Evolutionary conservation across 1,140 invertebrate genomes (phyloP).

Genomic region (Drosophila setifemur): DNA sequence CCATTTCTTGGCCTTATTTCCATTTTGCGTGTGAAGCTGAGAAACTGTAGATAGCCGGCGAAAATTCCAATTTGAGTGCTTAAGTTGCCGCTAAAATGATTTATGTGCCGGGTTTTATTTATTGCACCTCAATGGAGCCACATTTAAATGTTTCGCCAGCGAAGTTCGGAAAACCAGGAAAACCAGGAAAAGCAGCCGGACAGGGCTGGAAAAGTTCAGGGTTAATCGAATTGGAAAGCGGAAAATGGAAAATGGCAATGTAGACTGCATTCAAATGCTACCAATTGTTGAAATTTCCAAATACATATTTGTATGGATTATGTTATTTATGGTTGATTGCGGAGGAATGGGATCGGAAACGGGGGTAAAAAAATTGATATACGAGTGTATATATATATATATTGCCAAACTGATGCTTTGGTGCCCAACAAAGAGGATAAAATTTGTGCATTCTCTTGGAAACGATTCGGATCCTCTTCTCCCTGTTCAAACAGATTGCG

Average conservation of each 20-base stretch:
- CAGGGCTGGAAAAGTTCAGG: conserved; percentile 15
- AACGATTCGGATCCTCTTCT: conserved; percentile 10
- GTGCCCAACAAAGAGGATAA: conserved; percentile 23
- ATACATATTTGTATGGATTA: conserved; percentile 44
- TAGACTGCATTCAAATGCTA: conserved; percentile 32
- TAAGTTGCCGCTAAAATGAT: conserved; percentile 60
- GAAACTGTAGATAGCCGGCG: conserved; percentile 29
- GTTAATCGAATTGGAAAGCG: conserved; percentile 54
- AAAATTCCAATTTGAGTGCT: conserved; percentile 37
- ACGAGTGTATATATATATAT: conserved; percentile 6
- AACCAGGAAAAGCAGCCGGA: conserved; percentile 9
- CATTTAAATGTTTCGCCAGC: conserved; percentile 50
- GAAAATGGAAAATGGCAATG: conserved; percentile 38
- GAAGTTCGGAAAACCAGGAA: too few relatives aligned
- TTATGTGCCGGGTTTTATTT: conserved; percentile 64
- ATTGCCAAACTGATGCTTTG: conserved; percentile 29
- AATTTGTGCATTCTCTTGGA: conserved; percentile 36
- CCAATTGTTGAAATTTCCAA: conserved; percentile 22
- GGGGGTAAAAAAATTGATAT: conserved; percentile 10
- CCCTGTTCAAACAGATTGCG: conserved; percentile 22
- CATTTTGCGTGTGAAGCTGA: conserved; percentile 18
- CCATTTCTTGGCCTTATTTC: not conserved
- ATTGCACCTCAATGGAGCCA: conserved; percentile 65
- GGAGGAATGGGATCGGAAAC: not conserved
- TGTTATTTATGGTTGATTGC: conserved; percentile 48